phyloP scores from a whole-genome alignment of 2,797 vertebrate genomes.

The Diplodus puntazzo region DNA sequence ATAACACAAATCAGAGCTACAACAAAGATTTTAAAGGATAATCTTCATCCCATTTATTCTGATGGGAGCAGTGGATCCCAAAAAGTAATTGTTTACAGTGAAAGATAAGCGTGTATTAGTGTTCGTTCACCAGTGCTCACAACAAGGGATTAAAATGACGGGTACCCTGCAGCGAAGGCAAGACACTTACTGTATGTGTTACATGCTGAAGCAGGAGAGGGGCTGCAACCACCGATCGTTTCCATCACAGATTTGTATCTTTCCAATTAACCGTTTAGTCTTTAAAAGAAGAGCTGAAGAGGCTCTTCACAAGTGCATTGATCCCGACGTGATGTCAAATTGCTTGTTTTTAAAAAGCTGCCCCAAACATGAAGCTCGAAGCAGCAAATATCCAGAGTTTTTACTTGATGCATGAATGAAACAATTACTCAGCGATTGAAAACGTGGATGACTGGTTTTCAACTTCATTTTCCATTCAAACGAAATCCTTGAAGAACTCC shows the following conservation, averaged over 20 bases:
- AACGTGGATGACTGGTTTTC: background rate
- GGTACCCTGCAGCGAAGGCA: conserved; percentile 11
- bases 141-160: conserved; percentile 65
- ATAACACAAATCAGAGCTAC: conserved; percentile 53
- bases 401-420: background rate
- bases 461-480: too few species aligned
- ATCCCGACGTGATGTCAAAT: background rate
- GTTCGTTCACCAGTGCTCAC: conserved; percentile 49
- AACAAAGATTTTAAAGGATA: conserved; percentile 64
- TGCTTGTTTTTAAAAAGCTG: background rate
- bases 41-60: conserved; percentile 71
- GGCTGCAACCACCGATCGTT: background rate
- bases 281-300: background rate
- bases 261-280: background rate
- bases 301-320: rapidly evolving
- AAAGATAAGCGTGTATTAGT: conserved; percentile 70
- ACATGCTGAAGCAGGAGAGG: background rate
- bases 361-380: background rate
- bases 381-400: background rate
- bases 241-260: background rate
- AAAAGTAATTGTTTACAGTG: conserved; percentile 73
- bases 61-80: conserved; percentile 62
- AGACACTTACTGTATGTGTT: background rate
- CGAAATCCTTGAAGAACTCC: too few species aligned
- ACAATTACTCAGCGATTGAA: background rate